A percentile compares a stretch with the other conserved stretches of the same genome.
Conservation (phyloP, 2,113 vertebrate genomes). For the Dolichotis patagonum region DNA sequence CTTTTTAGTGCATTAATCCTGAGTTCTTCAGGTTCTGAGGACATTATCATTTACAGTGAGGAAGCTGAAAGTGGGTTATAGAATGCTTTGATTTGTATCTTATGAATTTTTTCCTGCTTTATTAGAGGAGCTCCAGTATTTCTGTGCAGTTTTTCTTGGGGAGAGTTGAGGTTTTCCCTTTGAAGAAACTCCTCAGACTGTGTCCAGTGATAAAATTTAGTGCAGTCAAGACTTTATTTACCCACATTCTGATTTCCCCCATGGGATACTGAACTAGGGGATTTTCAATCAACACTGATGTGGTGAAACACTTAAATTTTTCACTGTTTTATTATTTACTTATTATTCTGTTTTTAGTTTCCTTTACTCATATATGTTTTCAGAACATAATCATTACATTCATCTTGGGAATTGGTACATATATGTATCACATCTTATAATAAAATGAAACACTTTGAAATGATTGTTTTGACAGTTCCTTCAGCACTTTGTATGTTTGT, state of each 20-base stretch:
- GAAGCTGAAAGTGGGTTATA: slow-evolving; percentile 36
- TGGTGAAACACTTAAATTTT: neutral
- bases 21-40: slow-evolving; percentile 35
- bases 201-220: neutral
- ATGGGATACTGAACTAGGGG: neutral
- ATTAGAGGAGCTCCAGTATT: neutral
- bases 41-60: slow-evolving; percentile 33
- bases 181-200: neutral
- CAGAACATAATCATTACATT: neutral
- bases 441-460: neutral
- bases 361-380: neutral
- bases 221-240: neutral
- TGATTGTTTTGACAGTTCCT: neutral
- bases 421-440: neutral
- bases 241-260: neutral
- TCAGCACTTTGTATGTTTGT: neutral
- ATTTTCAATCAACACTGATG: neutral
- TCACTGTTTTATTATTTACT: neutral
- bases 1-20: slow-evolving; percentile 14
- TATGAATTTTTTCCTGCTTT: neutral
- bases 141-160: neutral
- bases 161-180: neutral
- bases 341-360: neutral
- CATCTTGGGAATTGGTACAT: neutral
- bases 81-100: slow-evolving; percentile 12